Evolutionary conservation across 2,797 vertebrate species (phyloP).

Genomic region (Takifugu ocellatus): DNA sequence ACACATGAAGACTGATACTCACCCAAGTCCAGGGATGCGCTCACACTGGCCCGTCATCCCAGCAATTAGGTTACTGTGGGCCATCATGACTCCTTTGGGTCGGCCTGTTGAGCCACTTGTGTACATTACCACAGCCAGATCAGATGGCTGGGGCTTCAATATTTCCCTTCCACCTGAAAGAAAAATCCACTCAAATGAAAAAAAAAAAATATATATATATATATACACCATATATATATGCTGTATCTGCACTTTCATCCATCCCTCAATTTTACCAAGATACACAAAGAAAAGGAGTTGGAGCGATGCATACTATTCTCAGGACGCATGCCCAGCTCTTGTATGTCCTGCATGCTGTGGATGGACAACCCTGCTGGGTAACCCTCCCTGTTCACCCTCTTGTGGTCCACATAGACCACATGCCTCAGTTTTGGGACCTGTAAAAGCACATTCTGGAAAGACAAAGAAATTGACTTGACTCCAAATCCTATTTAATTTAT

Average conservation of each 20-base stretch:
- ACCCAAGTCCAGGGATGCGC: conserved; percentile 95
- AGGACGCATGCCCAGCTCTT: conserved; percentile 85
- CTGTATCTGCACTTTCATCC: neutral
- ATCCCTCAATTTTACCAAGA: neutral
- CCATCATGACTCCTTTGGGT: conserved; percentile 96
- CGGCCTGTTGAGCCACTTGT: conserved; percentile 95
- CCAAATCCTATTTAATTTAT: too few species aligned
- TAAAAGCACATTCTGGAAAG: conserved; percentile 78
- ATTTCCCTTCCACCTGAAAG: conserved; percentile 73
- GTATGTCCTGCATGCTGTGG: conserved; percentile 87
- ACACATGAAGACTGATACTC: conserved; percentile 51
- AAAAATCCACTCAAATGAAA: conserved; percentile 3
- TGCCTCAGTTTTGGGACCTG: conserved; percentile 85
- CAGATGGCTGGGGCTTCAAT: conserved; percentile 81
- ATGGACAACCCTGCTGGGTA: conserved; percentile 84
- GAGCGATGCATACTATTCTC: conserved; percentile 83
- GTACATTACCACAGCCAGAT: conserved; percentile 96
- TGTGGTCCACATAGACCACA: conserved; percentile 92
- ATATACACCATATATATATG: too few species aligned
- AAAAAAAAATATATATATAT: too few species aligned
- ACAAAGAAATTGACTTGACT: neutral
- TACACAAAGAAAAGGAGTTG: conserved; percentile 3
- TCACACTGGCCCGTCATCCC: conserved; percentile 98
- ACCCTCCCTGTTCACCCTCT: conserved; percentile 78
- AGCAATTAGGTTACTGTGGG: conserved; percentile 91